Percentiles rank a stretch among this genome's conserved stretches.
Evolutionary conservation across 2,113 vertebrate species (phyloP).

Genomic region (Arizona elegans): DNA sequence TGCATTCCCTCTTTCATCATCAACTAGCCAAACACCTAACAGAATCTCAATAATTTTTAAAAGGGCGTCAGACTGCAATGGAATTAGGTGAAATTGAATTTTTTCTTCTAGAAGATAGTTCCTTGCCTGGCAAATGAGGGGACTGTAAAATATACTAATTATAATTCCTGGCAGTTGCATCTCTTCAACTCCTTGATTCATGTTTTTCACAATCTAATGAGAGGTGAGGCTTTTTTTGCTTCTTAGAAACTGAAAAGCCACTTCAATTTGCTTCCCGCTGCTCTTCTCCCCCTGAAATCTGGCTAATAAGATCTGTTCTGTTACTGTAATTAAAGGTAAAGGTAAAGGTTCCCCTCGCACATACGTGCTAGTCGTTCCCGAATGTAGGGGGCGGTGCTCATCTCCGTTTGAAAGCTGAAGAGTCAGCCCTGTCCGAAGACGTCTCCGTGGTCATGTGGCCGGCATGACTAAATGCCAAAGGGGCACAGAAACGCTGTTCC

Average conservation of each 20-base stretch:
- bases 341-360: too few species aligned
- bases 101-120: background rate
- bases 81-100: background rate
- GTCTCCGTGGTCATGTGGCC: too few species aligned
- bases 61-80: background rate
- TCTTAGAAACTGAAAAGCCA: background rate
- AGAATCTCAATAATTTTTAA: background rate
- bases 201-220: background rate
- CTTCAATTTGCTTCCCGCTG: background rate
- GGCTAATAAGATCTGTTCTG: too few species aligned
- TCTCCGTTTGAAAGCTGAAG: too few species aligned
- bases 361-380: too few species aligned
- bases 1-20: background rate
- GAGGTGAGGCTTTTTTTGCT: background rate
- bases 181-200: background rate
- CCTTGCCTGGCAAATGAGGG: background rate
- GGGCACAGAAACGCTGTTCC: too few species aligned
- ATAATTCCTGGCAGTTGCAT: background rate
- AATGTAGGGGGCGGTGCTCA: too few species aligned
- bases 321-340: too few species aligned
- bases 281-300: background rate
- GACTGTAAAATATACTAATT: background rate
- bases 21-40: background rate
- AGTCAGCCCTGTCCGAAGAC: too few species aligned
- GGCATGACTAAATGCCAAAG: too few species aligned